Evolutionary conservation across 2,113 vertebrate genomes (phyloP).

Genomic region (Platichthys stellatus): DNA sequence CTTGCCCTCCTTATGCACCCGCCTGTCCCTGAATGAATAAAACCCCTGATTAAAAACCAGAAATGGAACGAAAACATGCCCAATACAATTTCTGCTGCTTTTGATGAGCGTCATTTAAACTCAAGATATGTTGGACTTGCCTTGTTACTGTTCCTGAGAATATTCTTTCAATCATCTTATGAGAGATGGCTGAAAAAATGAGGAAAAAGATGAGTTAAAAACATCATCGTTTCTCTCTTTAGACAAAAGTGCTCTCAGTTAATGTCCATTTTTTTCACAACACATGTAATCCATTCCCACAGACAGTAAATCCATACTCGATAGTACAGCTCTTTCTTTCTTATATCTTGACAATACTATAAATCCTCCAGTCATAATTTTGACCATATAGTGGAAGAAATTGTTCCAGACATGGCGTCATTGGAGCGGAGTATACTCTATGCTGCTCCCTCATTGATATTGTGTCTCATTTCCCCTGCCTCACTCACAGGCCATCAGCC

Average conservation of each 20-base stretch:
- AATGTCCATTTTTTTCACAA: conserved; percentile 45
- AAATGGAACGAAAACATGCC: background rate
- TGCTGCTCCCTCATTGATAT: conserved; percentile 70
- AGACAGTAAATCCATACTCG: conserved; percentile 63
- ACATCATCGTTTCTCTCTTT: background rate
- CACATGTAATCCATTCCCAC: conserved; percentile 63
- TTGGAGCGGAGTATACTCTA: conserved; percentile 45
- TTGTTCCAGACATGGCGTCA: conserved; percentile 75
- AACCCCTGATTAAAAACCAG: background rate
- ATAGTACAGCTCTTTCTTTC: conserved; percentile 37
- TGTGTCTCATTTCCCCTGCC: conserved; percentile 67
- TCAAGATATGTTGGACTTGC: conserved; percentile 64
- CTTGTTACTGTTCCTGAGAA: conserved; percentile 96
- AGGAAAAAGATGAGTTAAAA: conserved; percentile 31
- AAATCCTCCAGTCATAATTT: conserved; percentile 65
- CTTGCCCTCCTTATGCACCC: conserved; percentile 84
- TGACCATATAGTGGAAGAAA: conserved; percentile 55
- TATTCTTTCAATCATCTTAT: conserved; percentile 91
- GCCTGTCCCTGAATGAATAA: conserved; percentile 80
- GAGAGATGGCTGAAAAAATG: conserved; percentile 86
- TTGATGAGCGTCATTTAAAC: background rate
- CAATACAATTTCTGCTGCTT: background rate
- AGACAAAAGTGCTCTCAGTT: conserved; percentile 28
- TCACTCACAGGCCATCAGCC: conserved; percentile 64
- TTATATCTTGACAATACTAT: conserved; percentile 54